Conservation (phyloP, 2,888 invertebrate species). For the Saturnia pavonia region DNA sequence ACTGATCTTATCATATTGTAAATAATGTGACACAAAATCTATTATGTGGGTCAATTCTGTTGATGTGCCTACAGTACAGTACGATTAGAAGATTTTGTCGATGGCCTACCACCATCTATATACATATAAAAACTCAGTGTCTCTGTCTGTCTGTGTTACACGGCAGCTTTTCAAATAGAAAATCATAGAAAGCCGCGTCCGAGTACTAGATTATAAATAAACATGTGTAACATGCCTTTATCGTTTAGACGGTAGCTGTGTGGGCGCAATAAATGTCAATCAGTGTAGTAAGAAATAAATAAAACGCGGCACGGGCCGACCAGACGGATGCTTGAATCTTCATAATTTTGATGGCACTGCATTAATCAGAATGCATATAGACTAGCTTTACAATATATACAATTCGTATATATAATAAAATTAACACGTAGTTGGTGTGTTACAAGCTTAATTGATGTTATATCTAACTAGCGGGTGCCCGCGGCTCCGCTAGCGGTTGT, state of each 20-base stretch:
- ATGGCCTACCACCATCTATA: no score
- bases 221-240: background rate
- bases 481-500: no score
- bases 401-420: no score
- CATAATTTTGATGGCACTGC: conserved; percentile 22
- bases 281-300: conserved; percentile 34
- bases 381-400: background rate
- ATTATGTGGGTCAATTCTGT: no score
- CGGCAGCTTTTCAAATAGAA: background rate
- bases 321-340: conserved; percentile 22
- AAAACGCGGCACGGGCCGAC: conserved; percentile 26
- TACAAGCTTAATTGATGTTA: no score
- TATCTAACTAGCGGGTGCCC: no score
- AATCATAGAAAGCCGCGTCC: background rate
- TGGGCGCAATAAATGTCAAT: conserved; percentile 39
- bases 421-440: no score
- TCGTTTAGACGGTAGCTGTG: conserved; percentile 25
- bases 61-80: no score
- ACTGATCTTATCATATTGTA: background rate
- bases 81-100: no score
- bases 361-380: background rate
- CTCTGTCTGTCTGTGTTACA: no score
- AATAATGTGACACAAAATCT: background rate
- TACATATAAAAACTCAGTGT: no score
- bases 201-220: background rate